These are phyloP conservation scores for Lepidonotus clava DNA, from an alignment of 2,888 invertebrate species.

Conservation along the genomic window DNA sequence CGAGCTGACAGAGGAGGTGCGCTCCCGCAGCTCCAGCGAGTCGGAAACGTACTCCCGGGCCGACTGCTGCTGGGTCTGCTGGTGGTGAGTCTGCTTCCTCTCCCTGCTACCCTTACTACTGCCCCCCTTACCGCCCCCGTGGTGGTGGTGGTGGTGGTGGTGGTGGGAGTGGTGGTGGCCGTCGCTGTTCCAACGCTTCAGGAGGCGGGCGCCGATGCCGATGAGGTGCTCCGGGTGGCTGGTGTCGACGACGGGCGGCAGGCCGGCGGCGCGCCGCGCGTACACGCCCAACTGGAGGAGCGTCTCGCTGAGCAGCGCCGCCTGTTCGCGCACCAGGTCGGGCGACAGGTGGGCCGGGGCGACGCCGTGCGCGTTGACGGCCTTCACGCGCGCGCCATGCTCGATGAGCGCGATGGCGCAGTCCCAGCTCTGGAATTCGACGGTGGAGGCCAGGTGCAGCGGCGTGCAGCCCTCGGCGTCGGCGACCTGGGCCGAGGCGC, in stretches of 20 bases:
- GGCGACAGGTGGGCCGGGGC: conserved; percentile 83
- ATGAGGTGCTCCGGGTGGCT: conserved; percentile 47
- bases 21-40: conserved; percentile 11
- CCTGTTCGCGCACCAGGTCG: conserved; percentile 82
- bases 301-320: conserved; percentile 81
- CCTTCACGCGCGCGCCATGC: conserved; percentile 81
- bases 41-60: not conserved
- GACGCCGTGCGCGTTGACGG: conserved; percentile 82
- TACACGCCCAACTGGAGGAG: conserved; percentile 54
- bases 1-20: conserved; percentile 54
- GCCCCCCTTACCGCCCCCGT: not conserved
- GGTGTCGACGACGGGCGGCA: not conserved
- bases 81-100: not conserved
- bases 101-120: not conserved
- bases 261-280: not conserved
- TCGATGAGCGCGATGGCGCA: conserved; percentile 82
- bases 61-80: not conserved
- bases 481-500: conserved; percentile 82
- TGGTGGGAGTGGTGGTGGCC: not conserved
- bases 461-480: conserved; percentile 83
- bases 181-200: conserved; percentile 40
- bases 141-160: not conserved
- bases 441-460: conserved; percentile 83
- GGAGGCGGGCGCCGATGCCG: conserved; percentile 36
- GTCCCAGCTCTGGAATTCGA: conserved; percentile 83